Evolutionary conservation across 2,113 vertebrate genomes (phyloP).

Genomic region (Cinclus mexicanus): DNA sequence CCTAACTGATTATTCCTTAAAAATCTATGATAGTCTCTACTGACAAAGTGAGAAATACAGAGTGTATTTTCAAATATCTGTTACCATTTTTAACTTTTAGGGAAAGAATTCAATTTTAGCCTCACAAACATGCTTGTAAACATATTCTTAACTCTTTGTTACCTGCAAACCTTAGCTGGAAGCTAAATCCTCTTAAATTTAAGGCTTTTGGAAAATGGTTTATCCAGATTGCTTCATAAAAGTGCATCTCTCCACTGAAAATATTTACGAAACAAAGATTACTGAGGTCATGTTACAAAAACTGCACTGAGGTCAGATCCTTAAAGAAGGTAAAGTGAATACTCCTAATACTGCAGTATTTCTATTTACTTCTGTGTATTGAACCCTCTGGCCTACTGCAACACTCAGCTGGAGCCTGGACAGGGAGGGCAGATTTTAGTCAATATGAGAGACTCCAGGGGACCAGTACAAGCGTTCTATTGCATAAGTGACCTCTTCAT

Average conservation of each 20-base stretch:
- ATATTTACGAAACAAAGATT: not conserved
- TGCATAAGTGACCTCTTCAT: not conserved
- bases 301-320: not conserved
- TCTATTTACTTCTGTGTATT: not conserved
- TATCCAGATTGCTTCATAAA: not conserved
- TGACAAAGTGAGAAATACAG: not conserved
- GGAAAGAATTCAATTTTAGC: not conserved
- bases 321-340: not conserved
- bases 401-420: not conserved
- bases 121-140: not conserved
- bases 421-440: not conserved
- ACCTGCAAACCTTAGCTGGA: not conserved
- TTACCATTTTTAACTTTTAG: not conserved
- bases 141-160: not conserved
- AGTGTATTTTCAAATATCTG: not conserved
- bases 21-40: not conserved
- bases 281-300: not conserved
- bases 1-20: not conserved
- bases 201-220: not conserved
- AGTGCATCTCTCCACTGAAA: not conserved
- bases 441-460: not conserved
- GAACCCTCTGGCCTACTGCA: not conserved
- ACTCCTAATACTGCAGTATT: not conserved
- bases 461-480: not conserved
- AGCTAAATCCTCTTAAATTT: not conserved